Conservation (phyloP, 2,888 invertebrate genomes). For the Caradrina clavipalpis region DNA sequence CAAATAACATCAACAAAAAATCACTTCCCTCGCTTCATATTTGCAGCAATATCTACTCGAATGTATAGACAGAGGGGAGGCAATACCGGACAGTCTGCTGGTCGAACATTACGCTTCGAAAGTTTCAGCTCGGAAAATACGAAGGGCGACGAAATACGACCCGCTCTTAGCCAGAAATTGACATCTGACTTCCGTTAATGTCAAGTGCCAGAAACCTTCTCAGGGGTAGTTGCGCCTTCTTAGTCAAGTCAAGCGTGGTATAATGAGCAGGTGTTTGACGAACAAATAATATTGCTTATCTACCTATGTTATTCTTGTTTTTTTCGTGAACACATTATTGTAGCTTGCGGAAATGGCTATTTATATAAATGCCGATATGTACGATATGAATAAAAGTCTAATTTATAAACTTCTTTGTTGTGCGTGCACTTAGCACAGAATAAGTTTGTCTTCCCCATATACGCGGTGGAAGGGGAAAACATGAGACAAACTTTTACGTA, state of each 20-base stretch:
- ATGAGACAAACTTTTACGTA: too few relatives aligned
- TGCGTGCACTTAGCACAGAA: slow-evolving; percentile 8
- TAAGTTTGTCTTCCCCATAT: slow-evolving; percentile 1
- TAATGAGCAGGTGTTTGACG: neutral
- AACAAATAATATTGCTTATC: neutral
- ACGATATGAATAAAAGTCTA: too few relatives aligned
- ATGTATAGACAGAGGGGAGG: neutral
- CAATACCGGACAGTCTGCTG: slow-evolving; percentile 10
- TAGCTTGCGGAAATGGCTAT: neutral
- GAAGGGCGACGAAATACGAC: neutral
- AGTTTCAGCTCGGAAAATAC: slow-evolving; percentile 4
- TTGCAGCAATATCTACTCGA: neutral
- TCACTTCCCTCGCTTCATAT: neutral
- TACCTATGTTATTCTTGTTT: too few relatives aligned
- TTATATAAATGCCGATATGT: neutral
- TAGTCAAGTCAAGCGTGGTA: neutral
- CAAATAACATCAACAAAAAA: slow-evolving; percentile 9
- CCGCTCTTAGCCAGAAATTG: slow-evolving; percentile 19
- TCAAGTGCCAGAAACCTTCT: neutral
- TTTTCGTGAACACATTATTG: neutral
- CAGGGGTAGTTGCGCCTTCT: slow-evolving; percentile 2
- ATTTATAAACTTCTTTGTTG: slow-evolving; percentile 24
- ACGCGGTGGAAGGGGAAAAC: too few relatives aligned
- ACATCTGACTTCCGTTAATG: slow-evolving; percentile 6
- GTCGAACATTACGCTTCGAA: slow-evolving; percentile 7